These are phyloP conservation scores for Pristionchus exspectatus DNA, from an alignment of 2,888 invertebrate species.

Conservation along the genomic window DNA sequence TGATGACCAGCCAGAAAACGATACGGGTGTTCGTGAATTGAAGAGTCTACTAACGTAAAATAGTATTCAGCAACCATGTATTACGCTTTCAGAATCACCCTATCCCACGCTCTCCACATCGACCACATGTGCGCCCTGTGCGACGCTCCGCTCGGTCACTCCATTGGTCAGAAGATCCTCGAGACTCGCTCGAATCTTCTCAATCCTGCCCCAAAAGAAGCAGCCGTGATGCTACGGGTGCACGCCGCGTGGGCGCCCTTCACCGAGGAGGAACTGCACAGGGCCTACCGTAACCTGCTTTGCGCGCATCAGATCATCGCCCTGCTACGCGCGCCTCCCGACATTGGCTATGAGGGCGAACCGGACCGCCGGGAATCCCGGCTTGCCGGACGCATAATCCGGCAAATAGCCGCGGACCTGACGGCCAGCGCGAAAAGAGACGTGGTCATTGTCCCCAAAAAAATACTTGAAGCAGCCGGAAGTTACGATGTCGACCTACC, in stretches of 20 bases:
- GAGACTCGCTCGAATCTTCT: not conserved
- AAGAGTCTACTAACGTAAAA: no score
- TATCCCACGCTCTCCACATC: not conserved
- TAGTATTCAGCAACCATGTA: no score
- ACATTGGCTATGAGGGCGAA: not conserved
- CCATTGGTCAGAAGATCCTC: not conserved
- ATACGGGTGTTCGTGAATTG: no score
- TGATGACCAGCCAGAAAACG: no score
- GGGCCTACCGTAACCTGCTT: not conserved
- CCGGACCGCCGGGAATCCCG: not conserved
- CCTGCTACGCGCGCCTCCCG: not conserved
- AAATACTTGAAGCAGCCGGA: not conserved
- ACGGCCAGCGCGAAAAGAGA: not conserved
- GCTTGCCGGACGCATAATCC: not conserved
- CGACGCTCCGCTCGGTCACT: not conserved
- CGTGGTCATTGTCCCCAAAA: not conserved
- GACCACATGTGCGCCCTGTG: not conserved
- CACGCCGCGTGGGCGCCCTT: not conserved
- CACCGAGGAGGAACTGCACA: not conserved
- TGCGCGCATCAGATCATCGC: not conserved
- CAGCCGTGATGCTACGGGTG: not conserved
- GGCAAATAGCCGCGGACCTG: not conserved
- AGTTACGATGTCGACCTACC: not conserved
- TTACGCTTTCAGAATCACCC: not conserved
- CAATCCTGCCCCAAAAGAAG: not conserved